Base-by-base conservation (phyloP, 1,140 invertebrate species). In the Plutomurus gul region DNA sequence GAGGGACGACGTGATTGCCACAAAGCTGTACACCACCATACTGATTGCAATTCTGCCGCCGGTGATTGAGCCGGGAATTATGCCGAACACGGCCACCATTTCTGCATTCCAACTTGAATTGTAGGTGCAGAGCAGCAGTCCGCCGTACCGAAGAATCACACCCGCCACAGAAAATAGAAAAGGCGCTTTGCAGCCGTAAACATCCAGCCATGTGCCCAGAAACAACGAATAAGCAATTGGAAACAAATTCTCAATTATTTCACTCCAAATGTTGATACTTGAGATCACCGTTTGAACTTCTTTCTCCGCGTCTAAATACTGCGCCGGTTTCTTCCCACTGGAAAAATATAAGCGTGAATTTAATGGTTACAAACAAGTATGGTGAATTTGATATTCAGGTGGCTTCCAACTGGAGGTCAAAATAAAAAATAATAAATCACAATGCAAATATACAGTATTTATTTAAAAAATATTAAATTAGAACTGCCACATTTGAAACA, bases 151-250 rank as follows among this genome's bases (percentile, higher is more conserved):
- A 13, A 95, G 84, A 78, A 95, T 90, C 83, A 95, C 93, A 0
- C 94, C 94, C 51, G 95, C 86, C 75, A 95, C 92, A 0, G 94
- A 93, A 30, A 96, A 85, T 0, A 96, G 87, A 88, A 96, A 93
- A 83, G 94, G 95, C 6, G 94, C 91, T 85, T 96, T 96, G 40
- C 88, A 10, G 84, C 84, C 76, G 84, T 84, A 82, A 18, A 80
- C 73, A 70, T 82, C 18, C 85, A 25, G 18, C 86, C 81, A 77
- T 80, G 85, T 40, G 81, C 82, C 84, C 11, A 84, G 76, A 70
- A 85, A 86, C 16, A 85, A 46, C 30, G 83, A 79, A 74, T 79
- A 82, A 18, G 84, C 22, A 25, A 84, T 51, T 1, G 84, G 83
- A 18, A 85, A 82, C 10, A 78, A 56, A 46, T 85, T 79, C 36